A percentile compares a stretch with the other conserved stretches of the same genome.
Evolutionary conservation across 1,140 invertebrate species (phyloP).

Genomic region (Pseudomyrmex concolor): DNA sequence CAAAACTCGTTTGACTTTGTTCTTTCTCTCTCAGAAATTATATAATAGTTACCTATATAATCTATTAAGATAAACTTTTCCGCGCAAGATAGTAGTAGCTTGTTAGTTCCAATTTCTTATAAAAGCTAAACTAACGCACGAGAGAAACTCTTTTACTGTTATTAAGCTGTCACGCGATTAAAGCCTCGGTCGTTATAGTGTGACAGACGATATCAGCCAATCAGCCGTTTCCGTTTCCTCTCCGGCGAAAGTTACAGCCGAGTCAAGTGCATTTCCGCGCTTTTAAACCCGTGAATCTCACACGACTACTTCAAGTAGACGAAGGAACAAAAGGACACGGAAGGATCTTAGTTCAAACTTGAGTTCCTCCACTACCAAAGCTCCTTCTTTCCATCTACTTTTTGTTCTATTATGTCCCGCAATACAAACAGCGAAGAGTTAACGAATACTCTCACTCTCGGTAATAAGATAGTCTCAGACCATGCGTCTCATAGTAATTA

Average conservation of each 20-base stretch:
- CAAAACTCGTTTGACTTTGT: not conserved
- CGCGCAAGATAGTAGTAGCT: not conserved
- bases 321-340: not conserved
- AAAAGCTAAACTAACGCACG: not conserved
- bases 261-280: conserved; percentile 29
- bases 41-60: not conserved
- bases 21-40: not conserved
- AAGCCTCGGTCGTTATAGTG: conserved; percentile 16
- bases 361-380: conserved; percentile 38
- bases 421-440: conserved; percentile 69
- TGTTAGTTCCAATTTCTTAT: not conserved
- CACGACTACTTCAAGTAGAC: conserved; percentile 56
- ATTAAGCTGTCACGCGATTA: conserved; percentile 25
- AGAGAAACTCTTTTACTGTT: conserved; percentile 9
- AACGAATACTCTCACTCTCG: conserved; percentile 78
- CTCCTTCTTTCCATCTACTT: conserved; percentile 27
- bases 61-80: not conserved
- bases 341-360: conserved; percentile 33
- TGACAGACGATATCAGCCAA: conserved; percentile 52
- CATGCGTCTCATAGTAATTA: conserved; percentile 82
- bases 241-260: conserved; percentile 30
- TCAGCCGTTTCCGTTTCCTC: conserved; percentile 52
- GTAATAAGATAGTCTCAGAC: conserved; percentile 78
- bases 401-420: conserved; percentile 31
- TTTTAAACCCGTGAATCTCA: conserved; percentile 66